Percentiles rank a stretch among this genome's conserved stretches.
These are phyloP conservation scores for Crypturellus undulatus DNA, from an alignment of 2,113 vertebrate species.

Conservation along the genomic window DNA sequence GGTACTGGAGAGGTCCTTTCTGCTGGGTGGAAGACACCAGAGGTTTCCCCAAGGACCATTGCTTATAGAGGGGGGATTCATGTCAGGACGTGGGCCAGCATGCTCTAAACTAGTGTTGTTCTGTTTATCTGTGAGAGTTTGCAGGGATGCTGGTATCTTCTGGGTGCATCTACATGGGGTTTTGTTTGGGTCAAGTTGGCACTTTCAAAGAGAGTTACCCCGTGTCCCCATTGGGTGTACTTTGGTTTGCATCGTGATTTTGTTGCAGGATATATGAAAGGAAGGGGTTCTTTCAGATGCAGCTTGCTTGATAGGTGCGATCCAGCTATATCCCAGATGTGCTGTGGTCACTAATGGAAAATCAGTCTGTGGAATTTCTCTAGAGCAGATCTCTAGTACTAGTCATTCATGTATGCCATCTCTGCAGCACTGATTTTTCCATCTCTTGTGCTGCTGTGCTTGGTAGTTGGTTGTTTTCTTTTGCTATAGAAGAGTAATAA, in stretches of 20 bases:
- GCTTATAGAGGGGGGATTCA: neutral
- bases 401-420: neutral
- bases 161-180: neutral
- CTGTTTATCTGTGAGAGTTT: neutral
- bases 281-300: neutral
- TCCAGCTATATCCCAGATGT: neutral
- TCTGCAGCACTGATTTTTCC: neutral
- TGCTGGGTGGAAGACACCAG: neutral
- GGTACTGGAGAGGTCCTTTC: neutral
- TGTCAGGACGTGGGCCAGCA: accelerated
- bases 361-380: neutral
- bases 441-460: neutral
- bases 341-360: neutral
- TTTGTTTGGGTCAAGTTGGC: neutral
- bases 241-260: neutral
- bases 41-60: neutral
- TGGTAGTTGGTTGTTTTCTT: neutral
- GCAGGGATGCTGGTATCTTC: neutral
- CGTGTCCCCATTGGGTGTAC: neutral
- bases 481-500: neutral
- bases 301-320: neutral
- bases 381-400: neutral
- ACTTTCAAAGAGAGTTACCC: neutral
- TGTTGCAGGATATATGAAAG: neutral
- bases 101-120: neutral